Evolutionary conservation across 2,113 vertebrate genomes (phyloP).

Genomic region (Nothobranchius kuhntae): DNA sequence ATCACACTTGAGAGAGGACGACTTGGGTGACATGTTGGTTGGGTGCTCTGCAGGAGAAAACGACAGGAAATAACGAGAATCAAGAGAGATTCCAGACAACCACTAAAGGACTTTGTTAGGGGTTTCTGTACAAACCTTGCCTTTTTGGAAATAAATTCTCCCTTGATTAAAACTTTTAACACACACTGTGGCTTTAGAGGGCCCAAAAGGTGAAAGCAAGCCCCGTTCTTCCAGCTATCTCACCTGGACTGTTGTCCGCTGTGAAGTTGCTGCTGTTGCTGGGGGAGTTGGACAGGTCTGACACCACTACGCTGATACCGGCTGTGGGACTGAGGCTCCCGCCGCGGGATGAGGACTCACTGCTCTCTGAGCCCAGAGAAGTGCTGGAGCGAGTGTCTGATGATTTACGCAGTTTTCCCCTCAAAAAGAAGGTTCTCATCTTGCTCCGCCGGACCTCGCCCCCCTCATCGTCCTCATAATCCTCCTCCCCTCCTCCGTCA

Average conservation of each 20-base stretch:
- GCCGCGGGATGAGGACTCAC: slow-evolving; percentile 87
- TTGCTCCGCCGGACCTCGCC: slow-evolving; percentile 87
- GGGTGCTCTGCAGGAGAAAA: slow-evolving; percentile 74
- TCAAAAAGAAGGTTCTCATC: slow-evolving; percentile 87
- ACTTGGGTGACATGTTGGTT: slow-evolving; percentile 80
- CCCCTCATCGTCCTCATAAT: slow-evolving; percentile 84
- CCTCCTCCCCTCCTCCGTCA: slow-evolving; percentile 83
- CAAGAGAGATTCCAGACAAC: too few species aligned
- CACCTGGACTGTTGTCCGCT: slow-evolving; percentile 86
- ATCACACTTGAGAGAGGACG: slow-evolving; percentile 83
- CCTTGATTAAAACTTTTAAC: too few species aligned
- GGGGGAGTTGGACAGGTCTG: slow-evolving; percentile 79
- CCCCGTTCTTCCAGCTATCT: slow-evolving; percentile 2
- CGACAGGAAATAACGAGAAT: not conserved
- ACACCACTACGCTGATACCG: slow-evolving; percentile 79
- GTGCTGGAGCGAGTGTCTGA: slow-evolving; percentile 93
- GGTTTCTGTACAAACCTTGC: too few species aligned
- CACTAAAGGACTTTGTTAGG: too few species aligned
- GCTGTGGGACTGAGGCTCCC: slow-evolving; percentile 83
- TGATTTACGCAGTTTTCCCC: slow-evolving; percentile 86
- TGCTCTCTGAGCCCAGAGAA: slow-evolving; percentile 93
- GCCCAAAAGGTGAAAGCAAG: too few species aligned
- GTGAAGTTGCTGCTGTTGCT: slow-evolving; percentile 91
- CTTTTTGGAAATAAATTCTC: too few species aligned
- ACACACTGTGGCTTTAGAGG: too few species aligned